Conservation (phyloP, 2,797 vertebrate genomes). For the Rallus crepitans region DNA sequence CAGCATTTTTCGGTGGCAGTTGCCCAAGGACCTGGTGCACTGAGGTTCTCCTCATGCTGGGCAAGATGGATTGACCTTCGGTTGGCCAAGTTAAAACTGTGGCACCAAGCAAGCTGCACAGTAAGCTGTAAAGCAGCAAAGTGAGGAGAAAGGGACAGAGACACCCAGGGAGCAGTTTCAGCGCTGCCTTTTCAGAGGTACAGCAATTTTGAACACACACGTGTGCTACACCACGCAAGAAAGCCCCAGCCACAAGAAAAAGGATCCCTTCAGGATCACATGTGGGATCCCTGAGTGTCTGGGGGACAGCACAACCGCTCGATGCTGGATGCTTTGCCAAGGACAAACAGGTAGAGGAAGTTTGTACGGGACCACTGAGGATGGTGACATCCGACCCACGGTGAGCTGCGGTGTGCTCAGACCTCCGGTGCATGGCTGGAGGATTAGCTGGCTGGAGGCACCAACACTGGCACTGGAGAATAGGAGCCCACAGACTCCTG, state of each 20-base stretch:
- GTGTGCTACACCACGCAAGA: accelerated
- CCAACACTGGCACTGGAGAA: not conserved
- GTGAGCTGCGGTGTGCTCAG: not conserved
- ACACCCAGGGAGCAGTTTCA: not conserved
- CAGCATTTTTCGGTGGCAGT: not conserved
- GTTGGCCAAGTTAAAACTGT: too few species aligned
- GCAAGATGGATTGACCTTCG: not conserved
- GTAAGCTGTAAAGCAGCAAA: not conserved
- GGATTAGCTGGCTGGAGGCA: not conserved
- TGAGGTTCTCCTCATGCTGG: not conserved
- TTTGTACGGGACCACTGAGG: not conserved
- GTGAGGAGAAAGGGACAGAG: not conserved
- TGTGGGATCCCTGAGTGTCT: not conserved
- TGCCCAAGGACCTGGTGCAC: not conserved
- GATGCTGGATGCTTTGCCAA: not conserved
- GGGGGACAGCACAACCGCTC: not conserved
- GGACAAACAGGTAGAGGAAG: not conserved
- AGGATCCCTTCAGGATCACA: not conserved
- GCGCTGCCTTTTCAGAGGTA: not conserved
- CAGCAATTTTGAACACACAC: not conserved
- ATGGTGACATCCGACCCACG: accelerated
- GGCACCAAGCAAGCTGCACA: not conserved
- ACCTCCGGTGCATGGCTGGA: not conserved
- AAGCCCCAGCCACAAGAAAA: not conserved
- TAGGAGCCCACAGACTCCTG: not conserved